Evolutionary conservation across 2,888 invertebrate genomes (phyloP), one percentile per base, ranked within the genome.

Genomic region (Leptodirus hochenwartii): DNA sequence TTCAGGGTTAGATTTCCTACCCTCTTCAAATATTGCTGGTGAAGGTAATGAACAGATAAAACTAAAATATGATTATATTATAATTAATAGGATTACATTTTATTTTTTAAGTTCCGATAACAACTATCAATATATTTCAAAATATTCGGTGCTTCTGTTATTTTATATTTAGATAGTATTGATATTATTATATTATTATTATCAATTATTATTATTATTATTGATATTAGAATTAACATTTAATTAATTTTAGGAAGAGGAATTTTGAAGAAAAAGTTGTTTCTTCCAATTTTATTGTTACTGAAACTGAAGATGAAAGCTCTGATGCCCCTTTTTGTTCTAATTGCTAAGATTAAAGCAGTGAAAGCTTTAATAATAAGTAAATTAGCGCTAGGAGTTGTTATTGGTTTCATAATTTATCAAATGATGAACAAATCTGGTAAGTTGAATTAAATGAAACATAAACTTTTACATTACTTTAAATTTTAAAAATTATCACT

Each of bases 221-320:
- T n/a, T n/a, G n/a, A n/a, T n/a, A n/a, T n/a, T n/a, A n/a, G n/a
- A n/a, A n/a, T n/a, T n/a, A n/a, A n/a, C n/a, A n/a, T n/a, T n/a
- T n/a, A 10, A 11, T 8, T 17, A 5, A 15, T 33, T 30, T 30
- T 17, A 28, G 33, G 28, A n/a, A 29, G 36, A 30, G 34, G 34
- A 23, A 29, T 36, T 10, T 49, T 81, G 46, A 81, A 84, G 63
- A 81, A 84, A 61, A 84, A 84, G 53, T 66, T 84, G 27, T 61
- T 84, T 38, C 59, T 84, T 47, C 84, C 84, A 10, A 63, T 82
- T 37, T 58, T 84, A 41, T 59, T 85, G 41, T 63, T 84, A 29
- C 57, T 85, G 44, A 85, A 85, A 56, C 54, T 85, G 46, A 84
- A 84, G 56, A 61, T 82, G 63, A 82, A 85, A 55, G 73, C 78